Evolutionary conservation across 2,888 invertebrate genomes (phyloP).

Genomic region (Sphaerophoria taeniata): DNA sequence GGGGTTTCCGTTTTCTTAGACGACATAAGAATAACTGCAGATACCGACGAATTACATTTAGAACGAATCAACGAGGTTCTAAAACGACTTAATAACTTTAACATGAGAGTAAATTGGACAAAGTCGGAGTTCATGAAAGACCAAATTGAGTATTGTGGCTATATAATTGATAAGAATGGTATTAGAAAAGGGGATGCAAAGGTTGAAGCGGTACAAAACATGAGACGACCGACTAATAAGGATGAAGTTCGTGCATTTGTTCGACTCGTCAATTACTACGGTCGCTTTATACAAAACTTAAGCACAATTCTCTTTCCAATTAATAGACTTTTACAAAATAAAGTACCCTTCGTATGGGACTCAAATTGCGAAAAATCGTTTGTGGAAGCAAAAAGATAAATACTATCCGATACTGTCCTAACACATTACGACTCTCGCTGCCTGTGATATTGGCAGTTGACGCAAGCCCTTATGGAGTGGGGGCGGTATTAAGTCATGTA

Average conservation of each 20-base stretch:
- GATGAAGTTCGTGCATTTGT: not conserved
- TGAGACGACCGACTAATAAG: conserved; percentile 14
- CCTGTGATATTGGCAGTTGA: conserved; percentile 15
- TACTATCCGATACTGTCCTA: conserved; percentile 15
- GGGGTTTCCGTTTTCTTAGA: not conserved
- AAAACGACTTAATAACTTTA: conserved; percentile 12
- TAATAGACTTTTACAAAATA: conserved; percentile 7
- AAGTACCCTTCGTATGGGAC: not conserved
- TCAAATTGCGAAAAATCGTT: conserved; percentile 2
- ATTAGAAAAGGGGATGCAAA: conserved; percentile 11
- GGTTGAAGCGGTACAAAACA: conserved; percentile 3
- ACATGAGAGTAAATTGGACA: conserved; percentile 13
- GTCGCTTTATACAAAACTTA: conserved; percentile 12
- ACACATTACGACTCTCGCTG: conserved; percentile 21
- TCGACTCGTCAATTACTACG: too few species aligned
- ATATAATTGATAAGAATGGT: conserved; percentile 13
- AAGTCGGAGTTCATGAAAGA: conserved; percentile 20
- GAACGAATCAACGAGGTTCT: conserved; percentile 22
- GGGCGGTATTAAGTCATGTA: conserved; percentile 4
- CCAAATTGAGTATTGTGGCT: conserved; percentile 35
- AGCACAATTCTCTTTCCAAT: conserved; percentile 4
- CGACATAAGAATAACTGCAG: conserved; percentile 26
- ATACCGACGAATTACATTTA: conserved; percentile 15
- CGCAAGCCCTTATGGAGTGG: conserved; percentile 12
- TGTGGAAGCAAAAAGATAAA: conserved; percentile 11